A percentile compares a stretch with the other conserved stretches of the same genome.
Evolutionary conservation across 2,797 vertebrate genomes (phyloP).

Genomic region (Crenichthys baileyi): DNA sequence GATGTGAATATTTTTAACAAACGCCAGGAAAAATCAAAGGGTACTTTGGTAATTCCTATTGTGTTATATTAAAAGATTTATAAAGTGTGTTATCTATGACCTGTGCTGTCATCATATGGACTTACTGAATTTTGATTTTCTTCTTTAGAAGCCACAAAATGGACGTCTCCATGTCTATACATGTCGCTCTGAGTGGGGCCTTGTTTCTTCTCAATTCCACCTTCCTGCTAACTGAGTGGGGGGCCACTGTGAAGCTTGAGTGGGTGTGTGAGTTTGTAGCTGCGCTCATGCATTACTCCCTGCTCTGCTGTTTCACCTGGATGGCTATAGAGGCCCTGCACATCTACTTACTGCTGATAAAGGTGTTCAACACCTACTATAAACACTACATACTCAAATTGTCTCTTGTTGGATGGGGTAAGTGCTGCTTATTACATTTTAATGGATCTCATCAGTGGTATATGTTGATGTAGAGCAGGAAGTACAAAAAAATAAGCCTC

Average conservation of each 20-base stretch:
- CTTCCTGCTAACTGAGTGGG: conserved; percentile 78
- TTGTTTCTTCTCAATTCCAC: conserved; percentile 81
- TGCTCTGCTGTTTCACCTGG: conserved; percentile 89
- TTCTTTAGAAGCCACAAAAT: conserved; percentile 56
- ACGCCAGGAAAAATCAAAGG: background rate
- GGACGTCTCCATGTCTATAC: conserved; percentile 72
- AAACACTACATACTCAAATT: conserved; percentile 83
- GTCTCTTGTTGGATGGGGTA: conserved; percentile 86
- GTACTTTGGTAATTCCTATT: too few species aligned
- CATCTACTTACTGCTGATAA: conserved; percentile 84
- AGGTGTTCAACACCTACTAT: conserved; percentile 85
- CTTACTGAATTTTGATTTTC: background rate
- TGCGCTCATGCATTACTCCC: conserved; percentile 80
- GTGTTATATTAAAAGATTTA: background rate
- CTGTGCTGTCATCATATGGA: background rate
- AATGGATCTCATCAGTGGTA: too few species aligned
- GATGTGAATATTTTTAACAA: background rate
- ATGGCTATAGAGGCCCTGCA: conserved; percentile 85
- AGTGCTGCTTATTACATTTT: conserved; percentile 41
- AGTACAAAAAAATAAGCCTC: background rate
- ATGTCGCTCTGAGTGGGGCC: conserved; percentile 76
- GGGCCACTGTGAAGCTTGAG: rapidly evolving
- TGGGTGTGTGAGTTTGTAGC: conserved; percentile 74
- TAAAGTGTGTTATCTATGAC: background rate
- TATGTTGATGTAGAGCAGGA: background rate